Conservation (phyloP, 2,797 vertebrate species). For the Lycodopsis pacificus region DNA sequence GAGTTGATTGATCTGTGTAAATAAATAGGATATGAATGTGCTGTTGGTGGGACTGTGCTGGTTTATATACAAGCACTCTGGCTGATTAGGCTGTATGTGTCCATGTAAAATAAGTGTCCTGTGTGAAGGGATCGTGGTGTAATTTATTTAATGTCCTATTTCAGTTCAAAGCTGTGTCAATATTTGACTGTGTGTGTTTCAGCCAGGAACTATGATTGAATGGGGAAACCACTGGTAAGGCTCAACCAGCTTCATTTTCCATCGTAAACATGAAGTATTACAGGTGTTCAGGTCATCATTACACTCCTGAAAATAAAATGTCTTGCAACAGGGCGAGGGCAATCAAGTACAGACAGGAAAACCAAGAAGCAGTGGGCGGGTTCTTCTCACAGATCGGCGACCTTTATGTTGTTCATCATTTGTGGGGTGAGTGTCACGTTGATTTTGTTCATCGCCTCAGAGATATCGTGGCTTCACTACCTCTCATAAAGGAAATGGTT, state of each 20-base stretch:
- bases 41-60: too few relatives aligned
- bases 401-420: conserved; percentile 94
- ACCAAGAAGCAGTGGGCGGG: conserved; percentile 93
- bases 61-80: too few relatives aligned
- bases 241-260: neutral
- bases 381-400: conserved; percentile 97
- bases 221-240: conserved; percentile 99
- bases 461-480: neutral
- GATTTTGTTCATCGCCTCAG: neutral
- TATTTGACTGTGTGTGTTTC: conserved; percentile 66
- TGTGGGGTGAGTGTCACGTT: conserved; percentile 90
- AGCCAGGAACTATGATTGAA: conserved; percentile 99
- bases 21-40: neutral
- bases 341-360: conserved; percentile 93
- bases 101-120: neutral
- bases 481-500: neutral
- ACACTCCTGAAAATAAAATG: conserved; percentile 2
- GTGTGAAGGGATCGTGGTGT: neutral
- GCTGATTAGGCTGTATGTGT: neutral
- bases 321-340: conserved; percentile 90
- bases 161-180: conserved; percentile 13
- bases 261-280: neutral
- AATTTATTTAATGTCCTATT: neutral
- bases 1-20: neutral
- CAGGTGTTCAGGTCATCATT: neutral